Percentiles rank a stretch among this genome's conserved stretches.
These are phyloP conservation scores for Scaptomyza reducta DNA, from an alignment of 2,888 invertebrate genomes.

Conservation along the genomic window DNA sequence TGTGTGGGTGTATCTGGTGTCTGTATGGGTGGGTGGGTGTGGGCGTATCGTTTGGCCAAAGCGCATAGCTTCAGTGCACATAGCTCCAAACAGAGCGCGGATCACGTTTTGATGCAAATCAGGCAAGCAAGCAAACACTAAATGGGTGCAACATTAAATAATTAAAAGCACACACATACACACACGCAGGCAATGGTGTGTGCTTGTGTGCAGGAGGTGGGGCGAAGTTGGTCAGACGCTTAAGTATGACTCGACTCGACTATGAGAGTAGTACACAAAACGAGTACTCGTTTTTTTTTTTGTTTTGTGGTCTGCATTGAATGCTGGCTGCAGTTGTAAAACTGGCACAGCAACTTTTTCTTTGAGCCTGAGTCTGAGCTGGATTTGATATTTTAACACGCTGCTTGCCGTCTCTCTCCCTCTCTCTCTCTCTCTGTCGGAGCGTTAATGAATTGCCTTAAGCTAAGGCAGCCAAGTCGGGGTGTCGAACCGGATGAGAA, in stretches of 20 bases:
- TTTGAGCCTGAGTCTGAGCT: slow-evolving; percentile 57
- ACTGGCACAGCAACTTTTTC: slow-evolving; percentile 80
- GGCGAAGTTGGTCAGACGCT: background rate
- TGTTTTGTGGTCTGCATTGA: slow-evolving; percentile 26
- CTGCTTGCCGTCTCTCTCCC: slow-evolving; percentile 8
- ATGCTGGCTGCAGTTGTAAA: slow-evolving; percentile 46
- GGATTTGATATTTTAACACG: slow-evolving; percentile 31
- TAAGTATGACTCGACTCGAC: slow-evolving; percentile 9
- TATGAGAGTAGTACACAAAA: slow-evolving; percentile 8
- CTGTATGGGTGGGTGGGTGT: slow-evolving; percentile 36
- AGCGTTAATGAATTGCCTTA: slow-evolving; percentile 75
- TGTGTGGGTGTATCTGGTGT: background rate
- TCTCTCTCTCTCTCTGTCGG: slow-evolving; percentile 43
- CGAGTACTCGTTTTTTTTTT: slow-evolving; percentile 37
- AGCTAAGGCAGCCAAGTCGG: slow-evolving; percentile 28
- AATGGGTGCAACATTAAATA: slow-evolving; percentile 78
- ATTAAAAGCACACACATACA: slow-evolving; percentile 65
- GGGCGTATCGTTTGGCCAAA: slow-evolving; percentile 37
- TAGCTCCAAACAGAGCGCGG: slow-evolving; percentile 48
- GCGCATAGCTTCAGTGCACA: slow-evolving; percentile 45
- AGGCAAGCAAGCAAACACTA: slow-evolving; percentile 40
- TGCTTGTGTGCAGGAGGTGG: background rate
- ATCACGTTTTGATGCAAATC: slow-evolving; percentile 68
- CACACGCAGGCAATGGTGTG: too few species aligned
- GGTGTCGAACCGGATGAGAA: slow-evolving; percentile 76